Conservation (phyloP, 2,888 invertebrate genomes). For the Lepidochitona cinerea region DNA sequence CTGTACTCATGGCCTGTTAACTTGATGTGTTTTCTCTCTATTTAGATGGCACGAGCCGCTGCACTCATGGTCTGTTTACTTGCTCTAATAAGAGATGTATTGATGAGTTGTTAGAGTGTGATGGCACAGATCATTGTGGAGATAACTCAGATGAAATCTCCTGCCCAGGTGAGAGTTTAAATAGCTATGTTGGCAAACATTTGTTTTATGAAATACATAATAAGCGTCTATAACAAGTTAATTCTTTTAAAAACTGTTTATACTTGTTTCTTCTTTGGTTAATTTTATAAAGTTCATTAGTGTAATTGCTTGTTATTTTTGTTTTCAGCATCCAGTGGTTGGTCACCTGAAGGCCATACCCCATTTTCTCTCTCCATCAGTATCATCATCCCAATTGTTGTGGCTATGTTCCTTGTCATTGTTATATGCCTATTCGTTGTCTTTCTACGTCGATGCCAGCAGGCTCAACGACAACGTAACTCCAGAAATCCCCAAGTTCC, state of each 20-base stretch:
- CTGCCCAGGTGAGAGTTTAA: slow-evolving; percentile 37
- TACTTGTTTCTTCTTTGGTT: no score
- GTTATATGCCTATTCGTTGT: slow-evolving; percentile 55
- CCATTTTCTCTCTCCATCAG: slow-evolving; percentile 47
- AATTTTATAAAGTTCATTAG: no score
- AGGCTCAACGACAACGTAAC: background rate
- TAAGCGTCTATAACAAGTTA: no score
- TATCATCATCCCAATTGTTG: slow-evolving; percentile 58
- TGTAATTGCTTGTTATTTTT: no score
- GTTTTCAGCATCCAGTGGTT: background rate
- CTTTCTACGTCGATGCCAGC: slow-evolving; percentile 52
- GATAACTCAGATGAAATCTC: slow-evolving; percentile 50
- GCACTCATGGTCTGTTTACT: slow-evolving; percentile 22
- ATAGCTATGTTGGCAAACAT: no score
- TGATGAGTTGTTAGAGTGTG: slow-evolving; percentile 37
- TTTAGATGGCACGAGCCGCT: background rate
- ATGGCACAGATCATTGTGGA: slow-evolving; percentile 51
- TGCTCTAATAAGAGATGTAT: slow-evolving; percentile 47
- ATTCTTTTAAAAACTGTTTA: no score
- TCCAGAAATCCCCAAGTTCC: slow-evolving; percentile 4
- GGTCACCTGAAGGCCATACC: background rate
- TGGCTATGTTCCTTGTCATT: slow-evolving; percentile 53
- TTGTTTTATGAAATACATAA: no score
- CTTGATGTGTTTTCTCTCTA: no score
- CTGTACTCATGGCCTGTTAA: no score